Evolutionary conservation across 2,888 invertebrate species (phyloP), one percentile per base, ranked within the genome.

Genomic region (Kuschelorhynchus macadamiae): DNA sequence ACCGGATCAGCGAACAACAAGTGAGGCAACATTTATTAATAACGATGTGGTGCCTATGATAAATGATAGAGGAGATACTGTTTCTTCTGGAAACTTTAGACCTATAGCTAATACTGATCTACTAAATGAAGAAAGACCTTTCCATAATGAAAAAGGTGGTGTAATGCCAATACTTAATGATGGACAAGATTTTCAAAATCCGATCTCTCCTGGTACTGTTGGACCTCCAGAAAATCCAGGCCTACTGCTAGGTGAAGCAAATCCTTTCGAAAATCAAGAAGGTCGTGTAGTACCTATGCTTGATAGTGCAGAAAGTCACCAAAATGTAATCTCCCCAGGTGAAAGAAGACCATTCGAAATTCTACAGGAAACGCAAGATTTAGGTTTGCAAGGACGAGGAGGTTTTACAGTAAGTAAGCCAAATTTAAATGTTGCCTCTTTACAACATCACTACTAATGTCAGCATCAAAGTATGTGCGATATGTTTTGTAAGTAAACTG

Each of bases 391-490:
- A 18, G 25, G 14, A 2, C 21, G 30, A 25, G 47, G 9, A 4
- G 12, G 49, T 17, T 11, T 49, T 5, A 49, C 3, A 12, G 2
- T 9, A 25, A 39, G 52, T 52, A 50, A n/a, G 50, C 36, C 12
- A n/a, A 1, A 33, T 18, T 33, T n/a, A n/a, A n/a, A n/a, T n/a
- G n/a, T n/a, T n/a, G n/a, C n/a, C n/a, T n/a, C n/a, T n/a, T n/a
- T n/a, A n/a, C n/a, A n/a, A n/a, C n/a, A n/a, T n/a, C n/a, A n/a
- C n/a, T n/a, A n/a, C n/a, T n/a, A n/a, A n/a, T n/a, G n/a, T n/a
- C n/a, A n/a, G n/a, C n/a, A n/a, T n/a, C n/a, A n/a, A n/a, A n/a
- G n/a, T n/a, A n/a, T n/a, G n/a, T n/a, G n/a, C n/a, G n/a, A n/a
- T n/a, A n/a, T n/a, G n/a, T n/a, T n/a, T n/a, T n/a, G n/a, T n/a